Base-by-base conservation (phyloP, 2,888 invertebrate genomes). In the Agrochola lychnidis region DNA sequence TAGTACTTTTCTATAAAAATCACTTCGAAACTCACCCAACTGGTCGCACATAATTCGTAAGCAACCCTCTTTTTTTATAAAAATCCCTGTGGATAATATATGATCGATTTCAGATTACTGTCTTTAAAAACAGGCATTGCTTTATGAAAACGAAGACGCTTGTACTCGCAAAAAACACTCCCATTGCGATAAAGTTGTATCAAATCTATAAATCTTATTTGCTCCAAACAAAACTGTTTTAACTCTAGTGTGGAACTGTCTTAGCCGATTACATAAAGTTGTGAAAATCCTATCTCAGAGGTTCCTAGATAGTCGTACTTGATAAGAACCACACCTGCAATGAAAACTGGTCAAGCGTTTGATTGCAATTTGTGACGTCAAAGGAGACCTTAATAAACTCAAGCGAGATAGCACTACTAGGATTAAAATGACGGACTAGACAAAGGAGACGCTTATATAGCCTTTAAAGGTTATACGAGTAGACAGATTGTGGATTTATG, bases 301-400 rank as follows among this genome's bases (percentile, higher is more conserved):
- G 22, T 67, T 45, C 48, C 75, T 45, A 19, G 48, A 22, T 56
- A 51, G 30, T 16, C 63, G 3, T 42, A 25, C 42, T 51, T 56
- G 53, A 36, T 62, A 79, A 62, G 79, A 62, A 67, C 81, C 67
- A 0, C 61, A 81, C 76, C 81, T 79, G 76, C 76, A 76, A 81
- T 81, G 76, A 79, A 79, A 81, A 16, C 75, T 68, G 68, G 81
- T 79, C 68, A 81, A 81, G 81, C 79, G 76, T 81, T 81, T 79
- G 81, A 79, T 79, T 79, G 79, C 79, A 81, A 79, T 81, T 79
- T 81, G 68, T 81, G 79, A 81, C 68, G 62, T 81, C 79, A 79
- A 79, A 79, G 79, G 62, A 57, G 61, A 51, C 79, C 79, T 62
- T 81, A 76, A 76, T 81, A 76, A 76, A 81, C 48, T 81, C 56